phyloP scores from a whole-genome alignment of 2,113 vertebrate species.

The Pollimyrus isidori region DNA sequence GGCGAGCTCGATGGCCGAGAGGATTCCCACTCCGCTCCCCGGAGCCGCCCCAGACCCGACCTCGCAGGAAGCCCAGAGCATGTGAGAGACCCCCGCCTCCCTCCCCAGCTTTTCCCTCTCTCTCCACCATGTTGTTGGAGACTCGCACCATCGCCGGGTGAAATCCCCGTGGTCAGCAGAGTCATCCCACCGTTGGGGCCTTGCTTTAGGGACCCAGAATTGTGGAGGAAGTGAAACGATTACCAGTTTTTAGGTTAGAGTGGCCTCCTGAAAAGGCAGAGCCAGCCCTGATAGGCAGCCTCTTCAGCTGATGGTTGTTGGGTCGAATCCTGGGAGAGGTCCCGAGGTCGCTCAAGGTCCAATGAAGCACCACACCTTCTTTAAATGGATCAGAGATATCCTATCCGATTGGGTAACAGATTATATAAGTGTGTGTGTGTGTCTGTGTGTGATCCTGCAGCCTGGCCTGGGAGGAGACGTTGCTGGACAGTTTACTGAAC shows the following conservation, averaged over 20 bases:
- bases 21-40: conserved; percentile 67
- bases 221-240: background rate
- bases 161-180: background rate
- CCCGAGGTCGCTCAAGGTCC: background rate
- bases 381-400: background rate
- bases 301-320: too few species aligned
- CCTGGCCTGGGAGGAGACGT: conserved; percentile 77
- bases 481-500: conserved; percentile 83
- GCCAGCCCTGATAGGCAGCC: too few species aligned
- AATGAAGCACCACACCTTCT: background rate
- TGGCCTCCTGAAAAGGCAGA: background rate
- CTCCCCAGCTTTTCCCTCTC: background rate
- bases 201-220: background rate
- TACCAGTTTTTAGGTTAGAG: too few species aligned
- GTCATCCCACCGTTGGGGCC: background rate
- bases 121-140: background rate
- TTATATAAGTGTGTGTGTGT: background rate
- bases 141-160: background rate
- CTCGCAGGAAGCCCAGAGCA: conserved; percentile 59
- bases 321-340: too few species aligned
- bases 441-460: conserved; percentile 46
- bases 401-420: too few species aligned
- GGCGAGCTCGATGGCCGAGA: conserved; percentile 68
- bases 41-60: conserved; percentile 43
- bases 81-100: conserved; percentile 58